Evolutionary conservation across 2,797 vertebrate genomes (phyloP).

Genomic region (Poliocrania exsul): DNA sequence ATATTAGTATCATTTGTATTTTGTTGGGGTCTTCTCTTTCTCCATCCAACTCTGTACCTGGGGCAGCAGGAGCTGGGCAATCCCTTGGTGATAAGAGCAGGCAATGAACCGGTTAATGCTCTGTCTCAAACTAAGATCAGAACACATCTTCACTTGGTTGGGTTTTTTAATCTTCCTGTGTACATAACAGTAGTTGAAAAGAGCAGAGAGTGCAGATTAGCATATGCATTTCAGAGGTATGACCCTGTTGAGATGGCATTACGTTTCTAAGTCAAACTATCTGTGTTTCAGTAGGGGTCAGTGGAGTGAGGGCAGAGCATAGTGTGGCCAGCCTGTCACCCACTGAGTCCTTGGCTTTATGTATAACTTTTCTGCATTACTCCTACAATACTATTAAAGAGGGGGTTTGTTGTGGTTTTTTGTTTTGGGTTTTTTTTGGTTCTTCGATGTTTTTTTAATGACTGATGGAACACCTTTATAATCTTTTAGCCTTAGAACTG

Average conservation of each 20-base stretch:
- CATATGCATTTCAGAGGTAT: background rate
- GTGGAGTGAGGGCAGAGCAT: background rate
- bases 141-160: background rate
- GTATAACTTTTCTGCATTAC: background rate
- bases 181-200: background rate
- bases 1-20: background rate
- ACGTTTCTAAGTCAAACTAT: background rate
- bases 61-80: background rate
- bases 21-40: background rate
- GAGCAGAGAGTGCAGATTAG: background rate
- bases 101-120: rapidly evolving
- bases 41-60: background rate
- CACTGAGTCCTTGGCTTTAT: background rate
- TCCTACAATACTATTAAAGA: background rate
- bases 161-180: background rate
- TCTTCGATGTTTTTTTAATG: background rate
- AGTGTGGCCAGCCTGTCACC: background rate
- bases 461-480: background rate
- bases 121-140: background rate
- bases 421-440: background rate
- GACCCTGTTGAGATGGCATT: background rate
- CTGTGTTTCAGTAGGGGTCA: background rate
- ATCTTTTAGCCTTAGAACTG: background rate
- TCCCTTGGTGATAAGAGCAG: background rate
- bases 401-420: background rate